phyloP scores from a whole-genome alignment of 2,113 vertebrate genomes.

The Hemichromis elongatus region DNA sequence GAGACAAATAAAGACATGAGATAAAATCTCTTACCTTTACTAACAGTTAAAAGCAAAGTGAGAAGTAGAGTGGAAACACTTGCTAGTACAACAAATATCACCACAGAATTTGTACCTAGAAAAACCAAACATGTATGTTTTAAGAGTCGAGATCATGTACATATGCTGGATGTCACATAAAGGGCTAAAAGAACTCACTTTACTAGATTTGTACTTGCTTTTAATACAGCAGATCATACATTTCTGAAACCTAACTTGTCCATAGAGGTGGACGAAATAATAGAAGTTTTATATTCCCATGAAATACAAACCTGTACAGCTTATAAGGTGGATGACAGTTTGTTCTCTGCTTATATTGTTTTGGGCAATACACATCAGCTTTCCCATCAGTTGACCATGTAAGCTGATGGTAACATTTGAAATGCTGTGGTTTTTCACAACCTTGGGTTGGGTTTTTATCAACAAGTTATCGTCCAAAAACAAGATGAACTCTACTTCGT shows the following conservation, averaged over 20 bases:
- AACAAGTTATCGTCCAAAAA: not conserved
- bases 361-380: not conserved
- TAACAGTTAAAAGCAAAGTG: not conserved
- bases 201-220: fast-evolving
- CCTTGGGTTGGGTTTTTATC: not conserved
- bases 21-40: not conserved
- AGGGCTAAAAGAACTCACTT: fast-evolving
- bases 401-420: not conserved
- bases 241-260: not conserved
- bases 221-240: not conserved
- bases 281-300: not conserved
- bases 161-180: not conserved
- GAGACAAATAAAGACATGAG: not conserved
- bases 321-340: not conserved
- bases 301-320: fast-evolving
- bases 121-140: not conserved
- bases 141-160: fast-evolving
- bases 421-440: not conserved
- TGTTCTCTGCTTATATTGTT: conserved; percentile 8
- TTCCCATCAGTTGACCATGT: not conserved
- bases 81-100: not conserved
- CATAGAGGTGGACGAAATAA: not conserved
- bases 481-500: not conserved
- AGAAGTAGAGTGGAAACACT: fast-evolving
- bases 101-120: fast-evolving